Evolutionary conservation across 2,888 invertebrate species (phyloP), one percentile per base, ranked within the genome.

Genomic region (Pyrrhia umbra): DNA sequence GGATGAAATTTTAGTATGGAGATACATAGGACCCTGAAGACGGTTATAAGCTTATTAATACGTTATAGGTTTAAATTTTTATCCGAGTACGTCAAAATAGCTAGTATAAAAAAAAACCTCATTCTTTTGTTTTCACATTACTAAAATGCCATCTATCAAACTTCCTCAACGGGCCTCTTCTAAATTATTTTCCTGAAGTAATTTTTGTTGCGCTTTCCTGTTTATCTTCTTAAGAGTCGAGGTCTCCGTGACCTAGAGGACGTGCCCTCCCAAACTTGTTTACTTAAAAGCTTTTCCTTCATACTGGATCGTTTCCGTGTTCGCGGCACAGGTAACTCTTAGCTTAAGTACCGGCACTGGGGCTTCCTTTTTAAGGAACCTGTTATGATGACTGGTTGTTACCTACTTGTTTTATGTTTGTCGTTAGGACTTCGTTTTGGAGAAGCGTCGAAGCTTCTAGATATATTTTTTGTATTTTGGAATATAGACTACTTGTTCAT

Each of bases 251-350:
- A 58, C 63, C 60, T 50, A 42, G 20, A 63, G 60, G 45, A 75
- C 78, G 78, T 75, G 64, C 45, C 58, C 56, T 71, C 58, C 47
- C 50, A 54, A 67, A 43, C 66, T 77, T 79, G 66, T 77, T 72
- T 76, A 72, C 66, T 77, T 76, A 76, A 77, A 79, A 77, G 77
- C 72, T 78, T 77, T 49, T 40, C 51, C 56, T 64, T 64, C 56
- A 27, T 45, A 60, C 55, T 56, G 60, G 49, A 75, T 59, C 63
- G 63, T 75, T 71, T 77, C 79, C 76, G 64, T 39, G 60, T 55
- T 49, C 57, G 55, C 69, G 54, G 46, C 51, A 64, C 68, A 68
- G 63, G 59, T 75, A 68, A 65, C 69, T 68, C 42, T 68, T 73
- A 58, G 46, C 47, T 43, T 46, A 59, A 76, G 74, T 77, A 64